phyloP scores from a whole-genome alignment of 2,113 vertebrate genomes.

The Cololabis saira region DNA sequence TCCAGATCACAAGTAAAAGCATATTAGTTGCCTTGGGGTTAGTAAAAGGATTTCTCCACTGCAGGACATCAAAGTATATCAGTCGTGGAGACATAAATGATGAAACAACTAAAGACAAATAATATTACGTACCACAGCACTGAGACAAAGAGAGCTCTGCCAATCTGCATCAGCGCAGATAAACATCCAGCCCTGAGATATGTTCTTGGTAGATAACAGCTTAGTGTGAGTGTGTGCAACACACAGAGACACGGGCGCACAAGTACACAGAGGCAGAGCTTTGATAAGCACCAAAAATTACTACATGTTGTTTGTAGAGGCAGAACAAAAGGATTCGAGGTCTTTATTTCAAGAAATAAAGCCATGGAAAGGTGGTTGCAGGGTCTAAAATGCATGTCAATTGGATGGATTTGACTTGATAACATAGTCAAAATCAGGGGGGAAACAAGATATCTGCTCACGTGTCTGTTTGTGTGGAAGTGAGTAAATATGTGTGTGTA shows the following conservation, averaged over 20 bases:
- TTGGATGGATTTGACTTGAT: slow-evolving; percentile 55
- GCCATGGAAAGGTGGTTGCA: slow-evolving; percentile 59
- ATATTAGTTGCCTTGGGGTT: slow-evolving; percentile 65
- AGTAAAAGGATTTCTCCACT: slow-evolving; percentile 66
- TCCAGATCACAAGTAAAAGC: slow-evolving; percentile 77
- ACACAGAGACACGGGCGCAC: slow-evolving; percentile 34
- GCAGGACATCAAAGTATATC: slow-evolving; percentile 68
- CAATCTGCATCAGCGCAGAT: slow-evolving; percentile 76
- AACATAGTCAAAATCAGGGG: slow-evolving; percentile 53
- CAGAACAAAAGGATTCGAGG: slow-evolving; percentile 77
- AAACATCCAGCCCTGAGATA: slow-evolving; percentile 79
- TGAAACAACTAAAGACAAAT: slow-evolving; percentile 62
- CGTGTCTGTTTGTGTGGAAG: slow-evolving; percentile 26
- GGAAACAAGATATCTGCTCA: slow-evolving; percentile 35
- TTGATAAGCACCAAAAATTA: slow-evolving; percentile 74
- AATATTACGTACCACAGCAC: slow-evolving; percentile 65
- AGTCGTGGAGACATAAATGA: slow-evolving; percentile 60
- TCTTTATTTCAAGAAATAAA: slow-evolving; percentile 74
- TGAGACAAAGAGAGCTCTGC: slow-evolving; percentile 67
- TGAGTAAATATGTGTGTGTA: slow-evolving; percentile 17
- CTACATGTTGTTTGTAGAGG: slow-evolving; percentile 71
- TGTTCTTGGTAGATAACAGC: slow-evolving; percentile 69
- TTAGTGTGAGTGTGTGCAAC: slow-evolving; percentile 53
- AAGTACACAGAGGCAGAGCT: slow-evolving; percentile 41
- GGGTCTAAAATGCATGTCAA: slow-evolving; percentile 60